phyloP scores from a whole-genome alignment of 2,888 invertebrate species.

The Theristus sp. region DNA sequence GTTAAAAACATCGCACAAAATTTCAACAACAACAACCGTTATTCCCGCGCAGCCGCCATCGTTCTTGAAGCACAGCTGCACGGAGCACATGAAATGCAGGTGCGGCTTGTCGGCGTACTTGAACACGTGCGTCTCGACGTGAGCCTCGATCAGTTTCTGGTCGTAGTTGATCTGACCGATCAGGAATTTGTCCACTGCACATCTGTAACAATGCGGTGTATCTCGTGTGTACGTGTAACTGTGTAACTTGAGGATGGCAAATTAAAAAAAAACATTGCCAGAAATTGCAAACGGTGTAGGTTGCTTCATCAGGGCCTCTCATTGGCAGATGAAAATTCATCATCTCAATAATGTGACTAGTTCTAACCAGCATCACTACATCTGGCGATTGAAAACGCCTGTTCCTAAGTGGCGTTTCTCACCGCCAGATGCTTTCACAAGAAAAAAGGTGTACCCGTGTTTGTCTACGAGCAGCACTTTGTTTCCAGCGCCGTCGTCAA shows the following conservation, averaged over 20 bases:
- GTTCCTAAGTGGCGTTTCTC: no score
- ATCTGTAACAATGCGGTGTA: slow-evolving; percentile 15
- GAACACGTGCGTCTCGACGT: slow-evolving; percentile 22
- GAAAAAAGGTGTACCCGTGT: slow-evolving; percentile 20
- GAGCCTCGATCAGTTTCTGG: slow-evolving; percentile 11
- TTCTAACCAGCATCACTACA: no score
- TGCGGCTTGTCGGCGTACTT: slow-evolving; percentile 28
- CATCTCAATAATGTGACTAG: no score
- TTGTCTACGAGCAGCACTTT: slow-evolving; percentile 25
- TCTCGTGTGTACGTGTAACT: no score
- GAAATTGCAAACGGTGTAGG: background rate
- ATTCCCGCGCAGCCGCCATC: slow-evolving; percentile 28
- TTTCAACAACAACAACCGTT: slow-evolving; percentile 11
- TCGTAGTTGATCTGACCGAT: slow-evolving; percentile 18
- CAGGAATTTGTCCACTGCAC: slow-evolving; percentile 19
- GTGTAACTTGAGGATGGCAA: no score
- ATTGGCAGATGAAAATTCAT: no score
- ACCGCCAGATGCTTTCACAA: no score
- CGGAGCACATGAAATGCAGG: slow-evolving; percentile 26
- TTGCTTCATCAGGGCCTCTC: background rate
- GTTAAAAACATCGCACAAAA: background rate
- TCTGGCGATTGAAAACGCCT: no score
- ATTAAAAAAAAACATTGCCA: no score
- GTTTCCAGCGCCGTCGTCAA: slow-evolving; percentile 28
- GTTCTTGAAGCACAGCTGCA: slow-evolving; percentile 27